Evolutionary conservation across 2,888 invertebrate species (phyloP).

Genomic region (Polydrusus pterygomalis): DNA sequence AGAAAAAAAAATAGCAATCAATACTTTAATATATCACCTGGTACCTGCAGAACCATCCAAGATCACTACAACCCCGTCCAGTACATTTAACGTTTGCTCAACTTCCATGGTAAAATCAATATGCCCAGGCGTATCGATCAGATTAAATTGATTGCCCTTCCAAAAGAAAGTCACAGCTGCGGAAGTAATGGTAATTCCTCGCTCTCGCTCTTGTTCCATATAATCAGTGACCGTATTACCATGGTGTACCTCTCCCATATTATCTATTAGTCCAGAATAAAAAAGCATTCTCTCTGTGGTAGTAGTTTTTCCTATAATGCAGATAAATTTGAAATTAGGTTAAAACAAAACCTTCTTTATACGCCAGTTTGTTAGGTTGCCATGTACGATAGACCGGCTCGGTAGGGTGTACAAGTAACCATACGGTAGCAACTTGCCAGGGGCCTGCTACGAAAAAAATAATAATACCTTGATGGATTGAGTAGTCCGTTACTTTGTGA

Average conservation of each 20-base stretch:
- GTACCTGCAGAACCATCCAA: conserved; percentile 93
- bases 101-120: conserved; percentile 99
- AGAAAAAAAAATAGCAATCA: neutral
- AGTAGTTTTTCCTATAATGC: conserved; percentile 91
- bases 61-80: conserved; percentile 95
- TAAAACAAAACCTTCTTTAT: too few relatives aligned
- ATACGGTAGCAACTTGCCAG: too few relatives aligned
- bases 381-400: too few relatives aligned
- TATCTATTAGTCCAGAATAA: conserved; percentile 87
- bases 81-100: conserved; percentile 92
- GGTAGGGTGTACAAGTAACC: too few relatives aligned
- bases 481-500: too few relatives aligned
- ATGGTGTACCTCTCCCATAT: conserved; percentile 94
- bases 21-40: conserved; percentile 40
- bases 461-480: too few relatives aligned
- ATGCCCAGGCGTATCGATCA: conserved; percentile 98
- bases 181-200: conserved; percentile 93
- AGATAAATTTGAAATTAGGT: neutral
- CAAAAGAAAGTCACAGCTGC: conserved; percentile 96
- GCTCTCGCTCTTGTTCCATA: conserved; percentile 94
- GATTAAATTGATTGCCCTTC: conserved; percentile 89
- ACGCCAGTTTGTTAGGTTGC: too few relatives aligned
- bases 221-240: conserved; percentile 97
- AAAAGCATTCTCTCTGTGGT: conserved; percentile 98
- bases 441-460: too few relatives aligned